phyloP scores from a whole-genome alignment of 2,888 invertebrate species.

The Napeogenes sylphis region DNA sequence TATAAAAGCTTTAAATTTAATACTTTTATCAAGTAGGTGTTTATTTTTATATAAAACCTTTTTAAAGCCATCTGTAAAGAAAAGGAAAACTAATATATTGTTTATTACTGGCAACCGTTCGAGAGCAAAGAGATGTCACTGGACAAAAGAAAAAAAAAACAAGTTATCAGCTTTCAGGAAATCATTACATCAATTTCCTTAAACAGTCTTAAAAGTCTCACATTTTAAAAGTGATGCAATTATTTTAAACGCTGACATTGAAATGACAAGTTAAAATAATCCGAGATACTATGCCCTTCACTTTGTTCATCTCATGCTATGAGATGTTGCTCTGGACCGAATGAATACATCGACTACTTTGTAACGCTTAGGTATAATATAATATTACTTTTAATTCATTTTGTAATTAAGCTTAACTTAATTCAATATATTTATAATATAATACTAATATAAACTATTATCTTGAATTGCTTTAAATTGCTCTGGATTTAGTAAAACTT shows the following conservation, averaged over 20 bases:
- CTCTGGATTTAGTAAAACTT: no score
- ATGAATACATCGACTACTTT: constrained; percentile 54
- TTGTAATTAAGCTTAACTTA: no score
- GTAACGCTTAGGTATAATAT: constrained; percentile 34
- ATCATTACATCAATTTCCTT: constrained; percentile 68
- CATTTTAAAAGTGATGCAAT: constrained; percentile 78
- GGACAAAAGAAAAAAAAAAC: constrained; percentile 25
- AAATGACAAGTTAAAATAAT: constrained; percentile 77
- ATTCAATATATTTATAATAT: no score
- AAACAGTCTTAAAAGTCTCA: constrained; percentile 70
- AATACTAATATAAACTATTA: no score
- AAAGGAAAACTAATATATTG: no score
- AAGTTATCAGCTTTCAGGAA: constrained; percentile 64
- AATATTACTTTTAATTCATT: no score
- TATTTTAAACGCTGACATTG: constrained; percentile 78
- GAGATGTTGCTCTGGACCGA: constrained; percentile 73
- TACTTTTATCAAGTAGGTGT: neutral
- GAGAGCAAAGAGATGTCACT: no score
- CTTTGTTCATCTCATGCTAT: constrained; percentile 70
- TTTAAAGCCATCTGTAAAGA: no score
- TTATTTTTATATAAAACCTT: no score
- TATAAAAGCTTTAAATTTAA: constrained; percentile 6
- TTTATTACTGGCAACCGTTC: no score
- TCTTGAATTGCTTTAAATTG: no score
- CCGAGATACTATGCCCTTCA: constrained; percentile 75